Base-by-base conservation (phyloP, 2,888 invertebrate species). In the Oegoconia quadripuncta region DNA sequence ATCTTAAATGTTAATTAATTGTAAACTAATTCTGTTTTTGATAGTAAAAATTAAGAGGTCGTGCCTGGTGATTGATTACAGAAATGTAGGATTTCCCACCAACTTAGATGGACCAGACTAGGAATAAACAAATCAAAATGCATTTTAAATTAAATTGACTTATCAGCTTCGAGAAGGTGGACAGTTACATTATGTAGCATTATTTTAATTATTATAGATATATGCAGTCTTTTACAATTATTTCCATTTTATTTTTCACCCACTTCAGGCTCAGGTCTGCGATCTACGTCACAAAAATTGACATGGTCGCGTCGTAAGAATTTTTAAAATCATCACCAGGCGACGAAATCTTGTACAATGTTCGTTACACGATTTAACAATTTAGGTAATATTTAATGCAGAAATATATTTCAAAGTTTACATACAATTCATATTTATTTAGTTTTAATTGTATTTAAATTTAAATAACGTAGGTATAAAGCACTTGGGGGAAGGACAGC, bases 401-500 rank as follows among this genome's bases (percentile, higher is more conserved):
- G 83, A 78, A 80, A 80, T 82, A 81, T 76, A 77, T 73, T 73
- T 81, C 66, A 78, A 80, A 81, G 74, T 81, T 80, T 81, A 80
- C 82, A 81, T 80, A 82, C 73, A 79, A 78, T 82, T 75, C 74
- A 75, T 74, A 72, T 79, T 81, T 75, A 77, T 77, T 81, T 76
- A 80, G 59, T 77, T 68, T 69, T 82, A 84, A 79, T 80, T 79
- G 84, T 86, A 82, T 83, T 84, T 83, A 72, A 80, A 78, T 83
- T 79, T 82, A 82, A 88, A 83, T 84, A 84, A 88, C 84, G 82
- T 87, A 82, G 79, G 78, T 81, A 87, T 88, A 88, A 88, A 88
- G 88, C 88, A 88, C 88, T 88, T 88, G 79, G 88, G 88, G 88
- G 83, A 87, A 88, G 88, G 88, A 88, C 86, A 88, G 88, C 88